Base-by-base conservation (phyloP, 2,113 vertebrate genomes). In the Embiotoca jacksoni region DNA sequence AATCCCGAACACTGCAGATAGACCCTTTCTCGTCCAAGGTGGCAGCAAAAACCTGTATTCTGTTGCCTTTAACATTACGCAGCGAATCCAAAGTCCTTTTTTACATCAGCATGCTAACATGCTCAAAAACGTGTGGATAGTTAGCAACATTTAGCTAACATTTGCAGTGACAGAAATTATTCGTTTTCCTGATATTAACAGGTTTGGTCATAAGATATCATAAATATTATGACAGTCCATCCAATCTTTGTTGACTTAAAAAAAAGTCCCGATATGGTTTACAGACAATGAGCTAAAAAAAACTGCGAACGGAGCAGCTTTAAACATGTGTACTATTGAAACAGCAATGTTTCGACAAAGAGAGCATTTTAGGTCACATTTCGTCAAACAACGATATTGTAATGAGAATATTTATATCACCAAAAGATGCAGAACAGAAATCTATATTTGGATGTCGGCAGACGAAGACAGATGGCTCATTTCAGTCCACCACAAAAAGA, bases 381-480 rank as follows among this genome's bases (percentile, higher is more conserved):
- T 65, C 23, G 13, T 33, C 4, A 74, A 68, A 66, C 54, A 23
- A 23, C 30, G 0, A 23, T 4, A 31, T 62, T 39, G 41, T 16
- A 36, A 13, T 54, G 31, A 46, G 30, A 33, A 62, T 69, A 61
- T 73, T 15, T 37, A 4, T 16, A 52, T 33, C 6, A 41, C 16
- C 7, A 46, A 46, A 76, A 41, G 49, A 62, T 35, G 32, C 32
- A 49, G 64, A 53, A 32, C 14, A 57, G 15, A 67, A 37, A 71
- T 67, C 10, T 46, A 39, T 58, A 54, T 79, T 72, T 70, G 52
- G 30, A 72, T 47, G 9, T 47, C 47, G 61, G 47, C 15, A 63
- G 76, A 83, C 68, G 75, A 77, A 61, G 63, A 75, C 11, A 47
- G 39, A 80, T 63, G 46, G 23, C 60, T 72, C 36, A 61, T 57